phyloP scores from a whole-genome alignment of 2,888 invertebrate genomes.

The Atethmia centrago region DNA sequence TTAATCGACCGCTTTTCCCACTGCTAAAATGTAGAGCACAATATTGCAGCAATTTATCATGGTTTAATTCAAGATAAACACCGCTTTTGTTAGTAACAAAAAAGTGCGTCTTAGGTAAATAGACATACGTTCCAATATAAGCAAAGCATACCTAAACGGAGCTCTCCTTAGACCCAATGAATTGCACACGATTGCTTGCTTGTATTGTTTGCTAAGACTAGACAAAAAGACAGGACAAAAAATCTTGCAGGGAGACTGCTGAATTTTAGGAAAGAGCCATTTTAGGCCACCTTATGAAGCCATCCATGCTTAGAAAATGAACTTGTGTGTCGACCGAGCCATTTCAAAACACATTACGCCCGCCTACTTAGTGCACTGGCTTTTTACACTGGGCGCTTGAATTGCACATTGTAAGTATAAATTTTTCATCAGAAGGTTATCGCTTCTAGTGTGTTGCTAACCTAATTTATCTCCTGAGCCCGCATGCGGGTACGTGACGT shows the following conservation, averaged over 20 bases:
- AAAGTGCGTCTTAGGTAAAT: not conserved
- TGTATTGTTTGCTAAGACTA: not conserved
- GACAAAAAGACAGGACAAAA: not conserved
- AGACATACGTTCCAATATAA: not conserved
- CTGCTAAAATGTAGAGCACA: not conserved
- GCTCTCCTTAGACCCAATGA: constrained; percentile 18
- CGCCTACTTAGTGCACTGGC: constrained; percentile 3
- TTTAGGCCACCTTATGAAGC: constrained; percentile 12
- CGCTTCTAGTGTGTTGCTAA: not conserved
- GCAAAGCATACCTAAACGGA: not conserved
- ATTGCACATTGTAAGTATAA: constrained; percentile 6
- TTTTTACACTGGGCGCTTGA: not conserved
- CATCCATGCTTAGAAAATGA: constrained; percentile 46
- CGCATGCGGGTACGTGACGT: not conserved
- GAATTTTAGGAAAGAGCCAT: constrained; percentile 29
- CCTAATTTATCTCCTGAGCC: not conserved
- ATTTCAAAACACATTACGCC: constrained; percentile 33
- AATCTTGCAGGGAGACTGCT: constrained; percentile 12
- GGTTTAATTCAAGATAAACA: no score
- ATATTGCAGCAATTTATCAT: constrained; percentile 6
- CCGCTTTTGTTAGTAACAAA: not conserved
- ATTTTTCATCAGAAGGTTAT: not conserved
- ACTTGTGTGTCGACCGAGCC: constrained; percentile 3
- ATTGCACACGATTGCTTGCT: constrained; percentile 15
- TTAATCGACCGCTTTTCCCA: not conserved